Base-by-base conservation (phyloP, 2,113 vertebrate genomes). In the Centropristis striata region DNA sequence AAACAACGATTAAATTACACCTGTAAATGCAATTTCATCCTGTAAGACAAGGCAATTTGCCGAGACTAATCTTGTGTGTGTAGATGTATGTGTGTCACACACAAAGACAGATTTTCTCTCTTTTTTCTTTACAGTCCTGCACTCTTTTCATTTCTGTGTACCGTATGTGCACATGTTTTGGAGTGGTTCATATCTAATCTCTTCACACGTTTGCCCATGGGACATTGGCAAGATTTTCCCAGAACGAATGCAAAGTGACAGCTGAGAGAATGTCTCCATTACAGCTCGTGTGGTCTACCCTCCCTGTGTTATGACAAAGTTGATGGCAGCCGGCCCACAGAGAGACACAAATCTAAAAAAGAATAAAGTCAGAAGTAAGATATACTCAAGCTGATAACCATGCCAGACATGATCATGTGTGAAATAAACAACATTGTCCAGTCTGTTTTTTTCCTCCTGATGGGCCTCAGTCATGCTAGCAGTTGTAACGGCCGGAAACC, bases 1-100 rank as follows among this genome's bases (percentile, higher is more conserved):
- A 69, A 20, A 37, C 50, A 78, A 78, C 18, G 18, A 88, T 92
- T 86, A 84, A 89, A 92, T 92, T 90, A 91, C 84, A 87, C 76
- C 81, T 88, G 75, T 79, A 78, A 92, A 92, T 87, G 73, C 60
- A 82, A 90, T 91, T 78, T 83, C 70, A 80, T 82, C 81, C 77
- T 80, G 80, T 83, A 85, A 84, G 87, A 90, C 85, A 75, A 78
- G 84, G 71, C 71, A 79, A 83, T 91, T 89, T 85, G 36, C 78
- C 44, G 39, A 57, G 47, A 81, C 75, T 78, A 67, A 78, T 88
- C 69, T 67, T 71, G 79, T 72, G 72, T 42, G 53, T 41, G 49
- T 65, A 23, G 13, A 39, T 78, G 75, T 46, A 14, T 65, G 39
- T 63, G 54, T 85, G 71, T 69, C 70, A 51, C 32, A 64, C 36